Evolutionary conservation across 2,888 invertebrate species (phyloP).

Genomic region (Syrista parreyssii): DNA sequence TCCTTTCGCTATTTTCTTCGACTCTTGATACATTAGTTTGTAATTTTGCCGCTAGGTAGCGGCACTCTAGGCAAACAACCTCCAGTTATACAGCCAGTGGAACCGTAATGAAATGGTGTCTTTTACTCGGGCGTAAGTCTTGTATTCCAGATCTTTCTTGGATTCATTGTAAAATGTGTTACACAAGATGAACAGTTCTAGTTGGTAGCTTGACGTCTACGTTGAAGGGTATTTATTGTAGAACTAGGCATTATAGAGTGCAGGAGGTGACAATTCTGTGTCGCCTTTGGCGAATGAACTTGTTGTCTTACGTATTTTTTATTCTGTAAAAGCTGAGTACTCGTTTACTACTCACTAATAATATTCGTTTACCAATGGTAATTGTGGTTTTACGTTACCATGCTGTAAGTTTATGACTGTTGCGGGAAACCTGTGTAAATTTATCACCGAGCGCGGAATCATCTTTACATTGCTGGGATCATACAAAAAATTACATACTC

Average conservation of each 20-base stretch:
- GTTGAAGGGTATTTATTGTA: slow-evolving; percentile 9
- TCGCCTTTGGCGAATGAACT: not conserved
- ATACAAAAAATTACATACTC: not conserved
- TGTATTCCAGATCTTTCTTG: not conserved
- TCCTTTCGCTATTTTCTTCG: not conserved
- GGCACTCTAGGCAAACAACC: not conserved
- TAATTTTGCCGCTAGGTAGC: not conserved
- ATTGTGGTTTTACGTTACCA: not conserved
- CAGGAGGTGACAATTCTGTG: not conserved
- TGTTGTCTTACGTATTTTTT: not conserved
- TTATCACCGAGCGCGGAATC: not conserved
- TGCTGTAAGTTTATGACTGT: not conserved
- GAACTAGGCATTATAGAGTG: not conserved
- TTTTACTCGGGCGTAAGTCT: not conserved
- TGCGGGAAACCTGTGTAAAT: not conserved
- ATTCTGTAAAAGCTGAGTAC: not conserved
- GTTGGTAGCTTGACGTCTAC: slow-evolving; percentile 3
- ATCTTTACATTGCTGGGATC: not conserved
- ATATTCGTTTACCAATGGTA: not conserved
- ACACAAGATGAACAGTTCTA: not conserved
- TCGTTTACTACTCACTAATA: not conserved
- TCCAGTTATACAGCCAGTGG: not conserved
- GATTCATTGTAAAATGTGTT: not conserved
- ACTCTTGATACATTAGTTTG: not conserved
- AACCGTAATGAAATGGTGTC: not conserved